These are phyloP conservation scores for Chionoecetes opilio DNA, from an alignment of 1,140 invertebrate species.

Conservation along the genomic window DNA sequence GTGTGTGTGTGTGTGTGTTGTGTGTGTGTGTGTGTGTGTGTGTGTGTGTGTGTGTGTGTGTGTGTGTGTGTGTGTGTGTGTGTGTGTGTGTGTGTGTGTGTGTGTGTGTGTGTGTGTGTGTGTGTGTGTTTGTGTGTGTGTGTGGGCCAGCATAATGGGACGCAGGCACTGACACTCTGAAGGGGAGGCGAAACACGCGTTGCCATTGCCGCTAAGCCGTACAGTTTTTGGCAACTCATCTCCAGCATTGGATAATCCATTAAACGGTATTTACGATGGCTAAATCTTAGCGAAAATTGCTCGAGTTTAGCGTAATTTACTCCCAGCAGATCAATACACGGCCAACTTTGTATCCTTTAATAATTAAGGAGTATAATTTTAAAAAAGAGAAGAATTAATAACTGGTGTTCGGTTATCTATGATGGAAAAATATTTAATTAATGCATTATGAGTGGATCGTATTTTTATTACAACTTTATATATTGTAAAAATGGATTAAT, in stretches of 20 bases:
- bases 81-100: conserved; percentile 39
- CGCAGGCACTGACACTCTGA: not conserved
- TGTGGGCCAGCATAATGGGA: not conserved
- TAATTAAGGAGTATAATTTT: conserved; percentile 60
- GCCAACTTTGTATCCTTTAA: conserved; percentile 55
- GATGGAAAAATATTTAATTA: conserved; percentile 31
- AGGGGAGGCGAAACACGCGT: not conserved
- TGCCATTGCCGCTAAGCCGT: conserved; percentile 22
- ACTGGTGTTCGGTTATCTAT: conserved; percentile 9
- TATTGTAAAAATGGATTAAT: not conserved
- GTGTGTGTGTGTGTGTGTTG: too few species aligned
- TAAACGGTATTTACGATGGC: conserved; percentile 61
- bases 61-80: not conserved
- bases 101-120: not conserved
- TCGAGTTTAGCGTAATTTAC: conserved; percentile 72
- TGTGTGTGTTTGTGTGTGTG: not conserved
- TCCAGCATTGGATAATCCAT: conserved; percentile 70
- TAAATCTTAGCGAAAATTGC: conserved; percentile 74
- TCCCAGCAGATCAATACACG: conserved; percentile 63
- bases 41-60: too few species aligned
- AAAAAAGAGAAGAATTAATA: conserved; percentile 49
- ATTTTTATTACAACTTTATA: conserved; percentile 23
- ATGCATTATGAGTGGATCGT: conserved; percentile 19
- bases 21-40: too few species aligned
- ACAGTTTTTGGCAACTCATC: conserved; percentile 73